Evolutionary conservation across 2,797 vertebrate genomes (phyloP), one percentile per base, ranked within the genome.

Genomic region (Delichon dasypus): DNA sequence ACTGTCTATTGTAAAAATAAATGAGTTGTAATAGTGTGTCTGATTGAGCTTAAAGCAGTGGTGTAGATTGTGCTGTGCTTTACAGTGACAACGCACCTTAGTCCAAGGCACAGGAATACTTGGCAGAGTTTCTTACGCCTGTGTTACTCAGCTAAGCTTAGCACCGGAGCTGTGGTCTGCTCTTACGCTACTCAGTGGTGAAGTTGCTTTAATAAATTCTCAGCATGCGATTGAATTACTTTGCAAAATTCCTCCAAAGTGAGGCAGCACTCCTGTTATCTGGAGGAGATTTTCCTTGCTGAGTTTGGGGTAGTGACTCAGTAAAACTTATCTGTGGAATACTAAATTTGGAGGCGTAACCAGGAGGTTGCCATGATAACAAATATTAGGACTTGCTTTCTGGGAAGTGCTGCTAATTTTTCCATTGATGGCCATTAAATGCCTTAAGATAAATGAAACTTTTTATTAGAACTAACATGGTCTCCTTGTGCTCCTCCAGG

Each of bases 341-440:
- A 95, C 92, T 95, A 95, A 95, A 96, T 96, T 95, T 95, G 95
- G 94, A 96, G 87, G 89, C 2, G 47, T 96, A 95, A 92, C 90
- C 77, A 89, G 57, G 94, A 94, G 93, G 93, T 95, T 97, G 84
- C 88, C 81, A 90, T 74, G 93, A 95, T 97, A 95, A 95, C 94
- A 94, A 95, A 90, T 90, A 89, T 18, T 95, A 92, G 50, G 68
- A 90, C 84, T 89, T 90, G 65, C 57, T 88, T 96, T 95, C 89
- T 95, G 96, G 92, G 72, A 96, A 93, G 78, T 85, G 58, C 84
- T 96, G 82, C 61, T 80, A 72, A 58, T 90, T 95, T 94, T 95
- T 90, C 86, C 93, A 81, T 89, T 93, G 94, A 88, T 90, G 76
- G 85, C 73, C 78, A 61, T 96, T 83, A 77, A 96, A 93, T 83